These are phyloP conservation scores for Acleris laterana DNA, from an alignment of 2,888 invertebrate species.

Conservation along the genomic window DNA sequence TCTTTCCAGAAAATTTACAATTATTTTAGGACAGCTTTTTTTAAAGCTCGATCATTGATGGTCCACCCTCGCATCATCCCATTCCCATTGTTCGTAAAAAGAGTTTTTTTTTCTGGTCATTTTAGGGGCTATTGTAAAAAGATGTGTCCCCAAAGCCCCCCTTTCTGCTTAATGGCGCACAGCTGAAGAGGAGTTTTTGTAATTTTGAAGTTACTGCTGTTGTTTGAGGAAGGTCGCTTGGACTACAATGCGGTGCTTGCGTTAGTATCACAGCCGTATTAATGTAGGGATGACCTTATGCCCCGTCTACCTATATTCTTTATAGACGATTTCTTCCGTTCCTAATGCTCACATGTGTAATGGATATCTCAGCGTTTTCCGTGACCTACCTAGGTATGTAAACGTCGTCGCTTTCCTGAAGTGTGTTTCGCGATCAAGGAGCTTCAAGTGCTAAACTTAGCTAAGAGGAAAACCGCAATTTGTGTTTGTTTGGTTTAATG, in stretches of 20 bases:
- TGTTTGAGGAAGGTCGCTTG: slow-evolving; percentile 12
- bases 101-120: slow-evolving; percentile 80
- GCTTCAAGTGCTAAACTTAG: slow-evolving; percentile 6
- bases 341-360: background rate
- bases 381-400: too few species aligned
- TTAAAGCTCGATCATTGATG: slow-evolving; percentile 67
- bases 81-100: slow-evolving; percentile 70
- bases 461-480: slow-evolving; percentile 12
- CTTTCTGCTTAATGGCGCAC: slow-evolving; percentile 69
- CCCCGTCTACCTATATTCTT: background rate
- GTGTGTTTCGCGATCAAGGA: background rate
- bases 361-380: too few species aligned
- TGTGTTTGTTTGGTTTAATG: background rate
- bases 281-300: background rate
- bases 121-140: slow-evolving; percentile 78
- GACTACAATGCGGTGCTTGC: background rate
- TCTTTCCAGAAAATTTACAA: slow-evolving; percentile 75
- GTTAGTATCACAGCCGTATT: background rate
- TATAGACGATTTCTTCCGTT: background rate
- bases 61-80: slow-evolving; percentile 78
- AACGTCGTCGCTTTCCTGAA: too few species aligned
- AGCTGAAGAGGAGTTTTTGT: slow-evolving; percentile 60
- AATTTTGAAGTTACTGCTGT: slow-evolving; percentile 22
- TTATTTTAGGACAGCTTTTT: slow-evolving; percentile 75
- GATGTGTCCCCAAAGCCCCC: slow-evolving; percentile 72